Evolutionary conservation across 2,113 vertebrate genomes (phyloP).

Genomic region (Leptosomus discolor): DNA sequence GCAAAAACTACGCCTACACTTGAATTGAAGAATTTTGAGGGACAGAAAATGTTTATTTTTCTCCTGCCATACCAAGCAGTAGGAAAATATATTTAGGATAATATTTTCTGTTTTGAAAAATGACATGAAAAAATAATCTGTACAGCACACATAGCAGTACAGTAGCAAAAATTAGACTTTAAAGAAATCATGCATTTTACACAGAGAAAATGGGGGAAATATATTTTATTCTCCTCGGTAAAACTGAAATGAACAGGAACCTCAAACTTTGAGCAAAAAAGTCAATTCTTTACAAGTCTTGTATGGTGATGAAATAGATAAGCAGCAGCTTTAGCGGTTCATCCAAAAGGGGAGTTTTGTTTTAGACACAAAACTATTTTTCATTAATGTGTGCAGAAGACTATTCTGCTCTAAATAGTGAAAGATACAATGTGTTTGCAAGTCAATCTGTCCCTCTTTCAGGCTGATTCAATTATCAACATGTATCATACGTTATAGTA

Average conservation of each 20-base stretch:
- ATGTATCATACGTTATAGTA: accelerated
- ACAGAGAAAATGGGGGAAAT: background rate
- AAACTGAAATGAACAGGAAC: background rate
- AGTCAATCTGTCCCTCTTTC: background rate
- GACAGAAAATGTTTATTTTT: background rate
- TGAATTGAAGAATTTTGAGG: background rate
- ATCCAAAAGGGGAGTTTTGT: background rate
- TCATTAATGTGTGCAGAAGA: background rate
- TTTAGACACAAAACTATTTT: background rate
- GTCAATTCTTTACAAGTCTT: background rate
- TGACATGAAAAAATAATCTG: background rate
- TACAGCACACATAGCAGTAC: background rate
- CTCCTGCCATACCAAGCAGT: background rate
- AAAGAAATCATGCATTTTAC: background rate
- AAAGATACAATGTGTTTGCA: background rate
- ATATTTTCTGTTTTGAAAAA: background rate
- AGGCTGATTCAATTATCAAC: background rate
- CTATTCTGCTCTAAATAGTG: background rate
- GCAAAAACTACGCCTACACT: background rate
- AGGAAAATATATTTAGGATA: background rate
- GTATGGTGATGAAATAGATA: background rate
- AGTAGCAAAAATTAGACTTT: background rate
- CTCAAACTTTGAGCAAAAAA: background rate
- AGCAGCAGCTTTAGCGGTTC: background rate
- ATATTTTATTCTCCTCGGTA: background rate